A percentile compares a stretch with the other conserved stretches of the same genome.
Evolutionary conservation across 2,113 vertebrate species (phyloP).

Genomic region (Strix uralensis): DNA sequence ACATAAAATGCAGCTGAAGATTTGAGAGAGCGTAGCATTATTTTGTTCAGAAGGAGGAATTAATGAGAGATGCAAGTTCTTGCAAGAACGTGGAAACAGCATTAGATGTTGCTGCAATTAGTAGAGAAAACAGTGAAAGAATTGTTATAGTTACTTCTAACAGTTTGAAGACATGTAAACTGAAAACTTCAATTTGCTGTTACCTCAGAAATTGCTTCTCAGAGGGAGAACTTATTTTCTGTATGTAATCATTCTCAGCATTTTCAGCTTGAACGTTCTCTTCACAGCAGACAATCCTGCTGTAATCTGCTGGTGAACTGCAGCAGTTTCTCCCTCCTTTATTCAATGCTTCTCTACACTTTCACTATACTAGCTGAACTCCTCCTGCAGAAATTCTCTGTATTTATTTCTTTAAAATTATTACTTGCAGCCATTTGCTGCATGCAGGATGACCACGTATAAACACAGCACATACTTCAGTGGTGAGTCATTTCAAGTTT

Average conservation of each 20-base stretch:
- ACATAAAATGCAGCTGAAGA: neutral
- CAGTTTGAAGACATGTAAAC: neutral
- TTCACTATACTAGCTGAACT: neutral
- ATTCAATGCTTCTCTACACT: neutral
- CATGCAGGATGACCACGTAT: neutral
- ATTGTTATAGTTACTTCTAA: neutral
- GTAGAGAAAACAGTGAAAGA: neutral
- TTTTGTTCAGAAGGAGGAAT: neutral
- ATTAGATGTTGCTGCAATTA: neutral
- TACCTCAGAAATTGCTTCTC: neutral
- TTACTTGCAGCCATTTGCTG: neutral
- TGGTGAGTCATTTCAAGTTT: neutral
- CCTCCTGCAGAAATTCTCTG: neutral
- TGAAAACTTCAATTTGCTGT: neutral
- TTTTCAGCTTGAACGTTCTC: neutral
- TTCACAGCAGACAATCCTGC: neutral
- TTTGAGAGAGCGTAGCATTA: neutral
- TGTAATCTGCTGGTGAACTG: neutral
- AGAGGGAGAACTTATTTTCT: neutral
- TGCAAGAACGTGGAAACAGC: neutral
- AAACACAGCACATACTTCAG: neutral
- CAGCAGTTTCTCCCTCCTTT: neutral
- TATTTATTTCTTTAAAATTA: neutral
- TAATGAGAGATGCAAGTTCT: neutral
- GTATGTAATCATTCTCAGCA: neutral